Percentiles rank a stretch among this genome's conserved stretches.
Conservation (phyloP, 2,888 invertebrate genomes). For the Pseudococcus jackbeardsleyi region DNA sequence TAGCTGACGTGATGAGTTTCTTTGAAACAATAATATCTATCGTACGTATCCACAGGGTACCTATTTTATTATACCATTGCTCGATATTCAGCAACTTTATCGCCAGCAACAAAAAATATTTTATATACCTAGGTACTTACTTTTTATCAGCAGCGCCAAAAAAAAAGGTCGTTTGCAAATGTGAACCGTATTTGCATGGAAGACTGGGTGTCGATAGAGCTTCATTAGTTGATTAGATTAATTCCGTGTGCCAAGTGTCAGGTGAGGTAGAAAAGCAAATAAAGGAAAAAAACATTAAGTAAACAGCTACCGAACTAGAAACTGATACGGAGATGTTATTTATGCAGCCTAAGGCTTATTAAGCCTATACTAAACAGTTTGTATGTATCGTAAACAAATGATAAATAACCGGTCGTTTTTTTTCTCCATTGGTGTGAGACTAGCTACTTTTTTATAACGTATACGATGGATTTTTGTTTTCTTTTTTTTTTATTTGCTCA, state of each 20-base stretch:
- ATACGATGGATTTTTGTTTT: background rate
- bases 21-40: background rate
- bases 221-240: constrained; percentile 33
- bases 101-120: background rate
- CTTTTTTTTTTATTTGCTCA: background rate
- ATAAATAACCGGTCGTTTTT: constrained; percentile 42
- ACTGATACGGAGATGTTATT: constrained; percentile 19
- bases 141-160: background rate
- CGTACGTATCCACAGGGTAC: background rate
- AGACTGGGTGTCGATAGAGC: constrained; percentile 1
- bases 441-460: background rate
- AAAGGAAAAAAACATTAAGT: constrained; percentile 11
- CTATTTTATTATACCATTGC: background rate
- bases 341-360: constrained; percentile 40
- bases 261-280: background rate
- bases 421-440: constrained; percentile 4
- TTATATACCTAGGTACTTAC: background rate
- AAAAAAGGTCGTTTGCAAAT: background rate
- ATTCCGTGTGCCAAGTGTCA: background rate
- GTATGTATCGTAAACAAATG: constrained; percentile 6
- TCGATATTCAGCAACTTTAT: background rate
- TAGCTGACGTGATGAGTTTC: background rate
- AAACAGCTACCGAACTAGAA: constrained; percentile 29
- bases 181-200: background rate
- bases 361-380: constrained; percentile 29